Evolutionary conservation across 2,113 vertebrate species (phyloP).

Genomic region (Paralichthys olivaceus): DNA sequence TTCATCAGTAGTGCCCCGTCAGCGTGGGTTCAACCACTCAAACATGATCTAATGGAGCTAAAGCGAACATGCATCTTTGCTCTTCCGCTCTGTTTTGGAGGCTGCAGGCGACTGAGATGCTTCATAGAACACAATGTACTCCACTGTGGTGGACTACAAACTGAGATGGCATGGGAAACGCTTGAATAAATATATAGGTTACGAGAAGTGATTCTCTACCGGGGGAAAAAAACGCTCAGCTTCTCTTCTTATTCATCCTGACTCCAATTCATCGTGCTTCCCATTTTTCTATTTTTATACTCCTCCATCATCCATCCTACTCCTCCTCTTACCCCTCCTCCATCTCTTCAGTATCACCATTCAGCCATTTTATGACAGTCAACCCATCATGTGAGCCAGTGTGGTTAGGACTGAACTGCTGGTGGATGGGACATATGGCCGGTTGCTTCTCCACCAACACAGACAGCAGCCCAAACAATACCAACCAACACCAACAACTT

Average conservation of each 20-base stretch:
- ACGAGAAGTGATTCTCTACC: conserved; percentile 14
- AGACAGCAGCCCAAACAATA: conserved; percentile 26
- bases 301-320: background rate
- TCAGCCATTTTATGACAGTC: conserved; percentile 45
- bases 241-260: conserved; percentile 22
- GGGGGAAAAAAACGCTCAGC: background rate
- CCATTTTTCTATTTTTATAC: conserved; percentile 61
- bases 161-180: conserved; percentile 4
- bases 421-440: conserved; percentile 32
- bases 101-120: conserved; percentile 43
- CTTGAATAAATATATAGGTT: conserved; percentile 46
- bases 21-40: conserved; percentile 27
- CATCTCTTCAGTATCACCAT: conserved; percentile 28
- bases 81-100: background rate
- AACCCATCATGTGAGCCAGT: conserved; percentile 12
- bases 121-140: conserved; percentile 28
- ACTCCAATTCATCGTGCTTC: conserved; percentile 37
- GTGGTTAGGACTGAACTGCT: conserved; percentile 5
- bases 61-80: conserved; percentile 40
- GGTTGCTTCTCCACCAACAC: conserved; percentile 1
- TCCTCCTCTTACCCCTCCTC: conserved; percentile 20
- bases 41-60: conserved; percentile 56
- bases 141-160: background rate
- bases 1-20: conserved; percentile 30
- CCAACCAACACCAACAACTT: conserved; percentile 10